phyloP scores from a whole-genome alignment of 2,113 vertebrate genomes.

The Oncorhynchus tshawytscha region DNA sequence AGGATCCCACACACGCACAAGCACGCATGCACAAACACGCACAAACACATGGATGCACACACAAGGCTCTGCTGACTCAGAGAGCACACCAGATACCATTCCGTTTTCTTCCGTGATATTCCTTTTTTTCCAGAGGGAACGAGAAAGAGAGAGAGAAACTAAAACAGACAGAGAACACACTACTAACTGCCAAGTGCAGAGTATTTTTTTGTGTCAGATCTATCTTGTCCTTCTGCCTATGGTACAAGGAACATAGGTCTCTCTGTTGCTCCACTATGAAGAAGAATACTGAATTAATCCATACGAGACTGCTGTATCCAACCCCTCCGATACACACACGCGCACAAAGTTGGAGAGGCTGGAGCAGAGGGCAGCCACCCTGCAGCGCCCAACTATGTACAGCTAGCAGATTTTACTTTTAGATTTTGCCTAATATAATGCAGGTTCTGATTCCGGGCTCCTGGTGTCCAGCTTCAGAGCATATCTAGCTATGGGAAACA shows the following conservation, averaged over 20 bases:
- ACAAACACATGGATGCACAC: slow-evolving; percentile 24
- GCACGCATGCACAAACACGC: neutral
- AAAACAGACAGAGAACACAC: neutral
- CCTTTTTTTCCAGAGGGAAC: slow-evolving; percentile 6
- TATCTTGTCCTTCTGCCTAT: neutral
- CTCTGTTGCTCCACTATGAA: too few relatives aligned
- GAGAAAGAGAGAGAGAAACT: neutral
- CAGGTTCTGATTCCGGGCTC: too few relatives aligned
- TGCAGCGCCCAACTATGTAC: too few relatives aligned
- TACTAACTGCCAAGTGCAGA: neutral
- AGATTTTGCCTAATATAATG: too few relatives aligned
- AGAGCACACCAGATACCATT: slow-evolving; percentile 23
- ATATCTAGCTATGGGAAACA: too few relatives aligned
- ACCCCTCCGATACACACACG: too few relatives aligned
- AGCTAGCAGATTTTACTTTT: too few relatives aligned
- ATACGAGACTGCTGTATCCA: too few relatives aligned
- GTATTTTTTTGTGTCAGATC: slow-evolving; percentile 16
- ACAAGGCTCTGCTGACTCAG: slow-evolving; percentile 31
- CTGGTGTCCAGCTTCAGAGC: too few relatives aligned
- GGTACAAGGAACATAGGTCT: neutral
- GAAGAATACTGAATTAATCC: too few relatives aligned
- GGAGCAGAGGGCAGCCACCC: too few relatives aligned
- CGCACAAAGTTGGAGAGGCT: too few relatives aligned
- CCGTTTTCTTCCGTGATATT: neutral
- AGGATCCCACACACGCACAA: slow-evolving; percentile 37